A percentile compares a stretch with the other conserved stretches of the same genome.
Evolutionary conservation across 2,888 invertebrate species (phyloP).

Genomic region (Argyresthia goedartella): DNA sequence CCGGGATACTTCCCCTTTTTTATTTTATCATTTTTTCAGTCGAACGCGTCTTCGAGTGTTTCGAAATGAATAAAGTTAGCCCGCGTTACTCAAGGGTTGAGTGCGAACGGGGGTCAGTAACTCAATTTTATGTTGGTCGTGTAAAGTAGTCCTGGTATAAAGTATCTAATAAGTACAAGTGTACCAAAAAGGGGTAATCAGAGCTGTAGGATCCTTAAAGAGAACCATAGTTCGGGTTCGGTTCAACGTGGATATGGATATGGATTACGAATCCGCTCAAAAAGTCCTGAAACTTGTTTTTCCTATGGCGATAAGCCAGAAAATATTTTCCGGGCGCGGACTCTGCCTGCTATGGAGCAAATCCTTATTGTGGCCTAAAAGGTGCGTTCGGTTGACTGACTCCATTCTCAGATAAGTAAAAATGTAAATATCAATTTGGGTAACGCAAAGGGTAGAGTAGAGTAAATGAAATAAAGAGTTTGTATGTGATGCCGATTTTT

Average conservation of each 20-base stretch:
- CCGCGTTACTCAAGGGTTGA: background rate
- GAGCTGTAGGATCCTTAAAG: too few species aligned
- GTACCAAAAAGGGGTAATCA: too few species aligned
- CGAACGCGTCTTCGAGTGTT: background rate
- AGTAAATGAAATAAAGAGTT: background rate
- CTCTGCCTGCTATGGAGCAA: background rate
- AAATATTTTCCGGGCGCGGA: background rate
- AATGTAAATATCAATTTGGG: background rate
- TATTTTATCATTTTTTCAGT: slow-evolving; percentile 1
- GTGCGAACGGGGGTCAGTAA: background rate
- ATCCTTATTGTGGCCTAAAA: background rate
- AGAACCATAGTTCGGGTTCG: too few species aligned
- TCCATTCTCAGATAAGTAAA: background rate
- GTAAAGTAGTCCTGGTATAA: too few species aligned
- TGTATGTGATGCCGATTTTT: too few species aligned
- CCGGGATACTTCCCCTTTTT: slow-evolving; percentile 2
- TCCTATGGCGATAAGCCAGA: background rate
- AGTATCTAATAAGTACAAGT: too few species aligned
- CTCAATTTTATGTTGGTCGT: too few species aligned
- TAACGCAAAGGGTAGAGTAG: background rate
- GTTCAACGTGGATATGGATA: too few species aligned
- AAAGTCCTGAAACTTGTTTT: too few species aligned
- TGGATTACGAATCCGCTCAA: too few species aligned
- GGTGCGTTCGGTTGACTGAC: background rate
- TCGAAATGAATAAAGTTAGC: background rate